phyloP scores from a whole-genome alignment of 2,113 vertebrate genomes.

The Alaudala cheleensis region DNA sequence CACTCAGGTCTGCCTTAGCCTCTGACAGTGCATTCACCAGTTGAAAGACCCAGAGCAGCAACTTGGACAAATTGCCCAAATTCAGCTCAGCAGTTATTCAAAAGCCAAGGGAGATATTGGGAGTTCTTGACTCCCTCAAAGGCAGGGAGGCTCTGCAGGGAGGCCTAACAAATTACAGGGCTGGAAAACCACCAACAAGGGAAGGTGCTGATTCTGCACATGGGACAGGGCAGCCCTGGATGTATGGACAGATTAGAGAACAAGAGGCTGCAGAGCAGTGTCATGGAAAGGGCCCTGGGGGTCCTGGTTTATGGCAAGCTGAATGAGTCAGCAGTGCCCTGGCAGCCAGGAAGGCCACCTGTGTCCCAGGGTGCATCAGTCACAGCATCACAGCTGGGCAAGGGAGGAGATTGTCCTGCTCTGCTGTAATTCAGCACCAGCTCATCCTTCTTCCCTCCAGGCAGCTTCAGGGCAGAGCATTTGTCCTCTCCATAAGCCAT shows the following conservation, averaged over 20 bases:
- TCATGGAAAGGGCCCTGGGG: neutral
- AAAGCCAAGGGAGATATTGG: neutral
- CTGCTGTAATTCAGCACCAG: neutral
- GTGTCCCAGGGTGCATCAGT: neutral
- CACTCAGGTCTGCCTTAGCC: neutral
- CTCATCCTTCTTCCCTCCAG: neutral
- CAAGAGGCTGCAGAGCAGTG: neutral
- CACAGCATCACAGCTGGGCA: rapidly evolving
- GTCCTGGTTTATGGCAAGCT: rapidly evolving
- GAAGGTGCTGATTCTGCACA: neutral
- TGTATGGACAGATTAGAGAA: neutral
- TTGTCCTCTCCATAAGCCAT: neutral
- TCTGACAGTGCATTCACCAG: neutral
- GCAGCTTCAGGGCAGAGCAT: neutral
- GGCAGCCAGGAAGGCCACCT: neutral
- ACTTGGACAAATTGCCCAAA: neutral
- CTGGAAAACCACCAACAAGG: neutral
- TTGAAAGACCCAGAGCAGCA: neutral
- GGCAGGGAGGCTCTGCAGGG: neutral
- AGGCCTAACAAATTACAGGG: neutral
- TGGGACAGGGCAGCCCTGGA: neutral
- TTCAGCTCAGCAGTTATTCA: neutral
- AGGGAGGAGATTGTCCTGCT: neutral
- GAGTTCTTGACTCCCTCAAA: neutral
- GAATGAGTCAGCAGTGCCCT: neutral